These are phyloP conservation scores for Lithobius niger DNA, from an alignment of 1,140 invertebrate genomes.

Conservation along the genomic window DNA sequence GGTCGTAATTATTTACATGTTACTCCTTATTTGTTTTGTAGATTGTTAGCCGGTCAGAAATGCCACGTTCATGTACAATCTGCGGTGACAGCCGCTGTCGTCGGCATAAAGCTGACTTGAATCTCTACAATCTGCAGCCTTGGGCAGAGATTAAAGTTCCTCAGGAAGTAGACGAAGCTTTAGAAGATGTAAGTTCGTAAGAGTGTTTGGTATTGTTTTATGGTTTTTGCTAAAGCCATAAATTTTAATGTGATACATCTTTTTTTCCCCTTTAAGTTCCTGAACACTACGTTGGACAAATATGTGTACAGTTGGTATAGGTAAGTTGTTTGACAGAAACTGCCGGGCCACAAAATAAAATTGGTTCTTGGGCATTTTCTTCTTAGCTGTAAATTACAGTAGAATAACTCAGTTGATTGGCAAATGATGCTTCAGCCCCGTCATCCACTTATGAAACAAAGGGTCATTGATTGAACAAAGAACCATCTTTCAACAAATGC, in stretches of 20 bases:
- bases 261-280: slow-evolving; percentile 44
- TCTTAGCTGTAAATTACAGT: no score
- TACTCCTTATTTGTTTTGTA: neutral
- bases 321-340: no score
- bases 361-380: no score
- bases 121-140: slow-evolving; percentile 38
- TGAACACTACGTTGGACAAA: slow-evolving; percentile 49
- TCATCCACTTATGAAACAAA: no score
- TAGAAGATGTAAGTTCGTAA: slow-evolving; percentile 46
- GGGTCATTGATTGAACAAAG: no score
- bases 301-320: slow-evolving; percentile 61
- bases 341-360: no score
- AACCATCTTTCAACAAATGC: no score
- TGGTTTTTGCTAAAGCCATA: neutral
- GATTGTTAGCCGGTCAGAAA: slow-evolving; percentile 3
- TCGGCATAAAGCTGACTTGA: slow-evolving; percentile 29
- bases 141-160: slow-evolving; percentile 49
- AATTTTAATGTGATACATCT: neutral
- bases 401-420: no score
- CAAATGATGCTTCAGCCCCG: no score
- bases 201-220: neutral
- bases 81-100: slow-evolving; percentile 20
- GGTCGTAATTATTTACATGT: neutral
- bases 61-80: slow-evolving; percentile 8
- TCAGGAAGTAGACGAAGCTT: slow-evolving; percentile 46